Percentiles rank a stretch among this genome's conserved stretches.
These are phyloP conservation scores for Castor canadensis DNA, from an alignment of 2,113 vertebrate genomes.

Conservation along the genomic window DNA sequence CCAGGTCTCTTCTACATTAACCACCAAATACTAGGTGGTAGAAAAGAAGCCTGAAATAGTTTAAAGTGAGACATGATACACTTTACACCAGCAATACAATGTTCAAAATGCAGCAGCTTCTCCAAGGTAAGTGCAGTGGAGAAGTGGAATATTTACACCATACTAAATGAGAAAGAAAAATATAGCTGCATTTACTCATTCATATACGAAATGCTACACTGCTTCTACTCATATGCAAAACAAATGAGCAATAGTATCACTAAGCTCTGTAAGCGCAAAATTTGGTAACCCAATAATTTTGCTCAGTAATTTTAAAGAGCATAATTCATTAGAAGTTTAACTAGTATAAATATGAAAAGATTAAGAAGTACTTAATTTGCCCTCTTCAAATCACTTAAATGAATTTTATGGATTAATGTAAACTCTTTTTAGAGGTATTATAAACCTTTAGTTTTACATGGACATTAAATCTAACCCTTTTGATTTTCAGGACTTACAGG, in stretches of 20 bases:
- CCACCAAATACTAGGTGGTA: neutral
- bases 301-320: neutral
- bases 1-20: neutral
- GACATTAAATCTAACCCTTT: neutral
- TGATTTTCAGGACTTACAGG: neutral
- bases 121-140: neutral
- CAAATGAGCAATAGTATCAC: neutral
- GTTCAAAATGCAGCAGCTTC: neutral
- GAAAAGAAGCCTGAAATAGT: neutral
- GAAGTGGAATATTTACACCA: neutral
- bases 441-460: neutral
- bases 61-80: neutral
- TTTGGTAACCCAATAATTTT: neutral
- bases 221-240: slow-evolving; percentile 3
- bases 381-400: slow-evolving; percentile 21
- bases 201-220: neutral
- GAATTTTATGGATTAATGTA: slow-evolving; percentile 5
- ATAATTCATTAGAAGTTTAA: slow-evolving; percentile 3
- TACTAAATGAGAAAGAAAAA: neutral
- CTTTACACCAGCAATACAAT: neutral
- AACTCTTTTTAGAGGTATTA: neutral
- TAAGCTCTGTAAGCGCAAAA: neutral
- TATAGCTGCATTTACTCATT: neutral
- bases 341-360: slow-evolving; percentile 17
- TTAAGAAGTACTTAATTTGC: neutral